Conservation (phyloP, 2,113 vertebrate species). For the Nyctibius bracteatus region DNA sequence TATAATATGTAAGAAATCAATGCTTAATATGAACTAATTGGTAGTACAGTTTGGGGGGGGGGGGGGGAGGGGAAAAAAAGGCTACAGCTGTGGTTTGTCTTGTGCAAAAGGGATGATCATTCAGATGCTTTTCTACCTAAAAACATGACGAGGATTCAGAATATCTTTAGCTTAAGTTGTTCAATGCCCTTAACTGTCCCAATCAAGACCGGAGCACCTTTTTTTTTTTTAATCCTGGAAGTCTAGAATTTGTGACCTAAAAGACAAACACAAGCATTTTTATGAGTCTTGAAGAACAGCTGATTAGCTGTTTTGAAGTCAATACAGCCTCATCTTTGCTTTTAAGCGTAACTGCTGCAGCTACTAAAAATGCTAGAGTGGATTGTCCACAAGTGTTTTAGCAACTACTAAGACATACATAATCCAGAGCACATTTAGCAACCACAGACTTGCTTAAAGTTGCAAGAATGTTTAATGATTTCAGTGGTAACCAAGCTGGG, state of each 20-base stretch:
- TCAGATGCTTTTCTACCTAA: not conserved
- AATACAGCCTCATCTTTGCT: not conserved
- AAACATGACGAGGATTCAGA: not conserved
- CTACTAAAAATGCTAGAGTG: not conserved
- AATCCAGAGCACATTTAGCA: not conserved
- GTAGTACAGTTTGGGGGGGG: not conserved
- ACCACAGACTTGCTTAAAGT: not conserved
- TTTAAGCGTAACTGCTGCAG: not conserved
- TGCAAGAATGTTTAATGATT: constrained; percentile 21
- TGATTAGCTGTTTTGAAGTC: not conserved
- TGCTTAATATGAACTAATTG: not conserved
- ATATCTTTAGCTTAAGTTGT: not conserved
- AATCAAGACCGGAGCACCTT: not conserved
- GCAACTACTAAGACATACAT: not conserved
- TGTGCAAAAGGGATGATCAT: not conserved
- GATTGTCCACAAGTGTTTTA: not conserved
- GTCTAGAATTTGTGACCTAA: not conserved
- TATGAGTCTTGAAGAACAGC: not conserved
- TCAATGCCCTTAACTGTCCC: not conserved
- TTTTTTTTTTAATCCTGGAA: not conserved
- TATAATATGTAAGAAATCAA: not conserved
- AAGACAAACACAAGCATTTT: not conserved
- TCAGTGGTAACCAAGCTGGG: not conserved
- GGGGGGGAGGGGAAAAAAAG: not conserved
- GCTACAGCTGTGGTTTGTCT: not conserved